Percentiles rank a stretch among this genome's conserved stretches.
Conservation (phyloP, 2,113 vertebrate species). For the Protomyctophum bolini region DNA sequence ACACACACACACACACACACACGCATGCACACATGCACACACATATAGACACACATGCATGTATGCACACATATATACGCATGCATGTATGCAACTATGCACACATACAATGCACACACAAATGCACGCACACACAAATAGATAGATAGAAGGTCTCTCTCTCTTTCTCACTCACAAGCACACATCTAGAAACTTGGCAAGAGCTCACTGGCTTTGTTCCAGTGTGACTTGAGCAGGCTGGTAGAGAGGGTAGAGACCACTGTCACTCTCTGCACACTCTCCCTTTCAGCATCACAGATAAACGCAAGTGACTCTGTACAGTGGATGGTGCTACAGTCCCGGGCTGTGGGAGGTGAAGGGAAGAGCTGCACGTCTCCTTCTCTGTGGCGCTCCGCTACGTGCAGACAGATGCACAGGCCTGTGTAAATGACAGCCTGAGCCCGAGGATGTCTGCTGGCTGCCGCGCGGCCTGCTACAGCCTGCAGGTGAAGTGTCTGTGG, state of each 20-base stretch:
- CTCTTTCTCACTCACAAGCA: background rate
- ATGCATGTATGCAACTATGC: background rate
- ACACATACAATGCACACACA: too few relatives aligned
- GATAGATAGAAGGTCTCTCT: background rate
- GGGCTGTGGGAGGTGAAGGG: constrained; percentile 84
- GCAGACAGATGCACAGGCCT: constrained; percentile 94
- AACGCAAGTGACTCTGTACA: constrained; percentile 31
- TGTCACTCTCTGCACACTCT: constrained; percentile 17
- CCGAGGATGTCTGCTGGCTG: constrained; percentile 94
- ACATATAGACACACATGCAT: constrained; percentile 15
- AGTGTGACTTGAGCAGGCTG: constrained; percentile 36
- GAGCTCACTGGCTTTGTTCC: constrained; percentile 50
- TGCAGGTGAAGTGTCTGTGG: constrained; percentile 99
- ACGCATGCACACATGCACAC: background rate
- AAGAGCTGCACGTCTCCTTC: constrained; percentile 59
- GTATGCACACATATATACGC: background rate
- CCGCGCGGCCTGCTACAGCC: constrained; percentile 95
- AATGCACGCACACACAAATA: too few relatives aligned
- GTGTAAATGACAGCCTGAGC: constrained; percentile 98
- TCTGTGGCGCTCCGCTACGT: constrained; percentile 62
- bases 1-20: constrained; percentile 8
- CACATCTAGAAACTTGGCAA: constrained; percentile 23
- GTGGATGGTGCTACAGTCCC: constrained; percentile 84
- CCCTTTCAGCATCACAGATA: constrained; percentile 20
- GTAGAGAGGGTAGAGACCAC: background rate